These are phyloP conservation scores for Cavia aperea DNA, from an alignment of 2,113 vertebrate genomes.

Conservation along the genomic window DNA sequence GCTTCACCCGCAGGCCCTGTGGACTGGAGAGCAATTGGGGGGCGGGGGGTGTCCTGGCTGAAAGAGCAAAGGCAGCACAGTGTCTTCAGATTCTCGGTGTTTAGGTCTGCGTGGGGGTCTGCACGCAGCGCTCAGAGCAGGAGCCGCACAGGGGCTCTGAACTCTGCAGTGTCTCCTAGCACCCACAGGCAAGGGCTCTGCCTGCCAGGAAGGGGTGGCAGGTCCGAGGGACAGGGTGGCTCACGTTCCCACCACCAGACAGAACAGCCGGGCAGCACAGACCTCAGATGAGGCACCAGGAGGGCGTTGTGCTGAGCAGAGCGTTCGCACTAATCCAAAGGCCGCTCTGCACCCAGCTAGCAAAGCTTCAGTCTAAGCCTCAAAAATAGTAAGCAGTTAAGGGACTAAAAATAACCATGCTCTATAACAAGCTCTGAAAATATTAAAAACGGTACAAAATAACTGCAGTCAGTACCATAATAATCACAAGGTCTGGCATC, in stretches of 20 bases:
- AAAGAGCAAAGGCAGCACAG: too few species aligned
- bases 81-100: too few species aligned
- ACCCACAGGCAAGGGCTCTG: fast-evolving
- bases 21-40: fast-evolving
- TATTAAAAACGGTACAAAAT: not conserved
- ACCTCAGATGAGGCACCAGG: not conserved
- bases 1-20: fast-evolving
- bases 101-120: not conserved
- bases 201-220: not conserved
- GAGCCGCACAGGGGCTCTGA: fast-evolving
- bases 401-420: not conserved
- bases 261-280: not conserved
- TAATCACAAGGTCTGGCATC: too few species aligned
- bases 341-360: not conserved
- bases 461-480: not conserved
- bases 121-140: fast-evolving
- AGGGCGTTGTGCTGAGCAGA: fast-evolving
- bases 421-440: not conserved
- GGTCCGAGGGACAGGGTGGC: not conserved
- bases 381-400: not conserved
- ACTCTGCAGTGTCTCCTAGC: fast-evolving
- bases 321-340: too few species aligned
- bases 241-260: not conserved
- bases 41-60: not conserved
- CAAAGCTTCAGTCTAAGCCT: not conserved